Conservation (phyloP, 1,140 invertebrate species). For the Sweltsa coloradensis region DNA sequence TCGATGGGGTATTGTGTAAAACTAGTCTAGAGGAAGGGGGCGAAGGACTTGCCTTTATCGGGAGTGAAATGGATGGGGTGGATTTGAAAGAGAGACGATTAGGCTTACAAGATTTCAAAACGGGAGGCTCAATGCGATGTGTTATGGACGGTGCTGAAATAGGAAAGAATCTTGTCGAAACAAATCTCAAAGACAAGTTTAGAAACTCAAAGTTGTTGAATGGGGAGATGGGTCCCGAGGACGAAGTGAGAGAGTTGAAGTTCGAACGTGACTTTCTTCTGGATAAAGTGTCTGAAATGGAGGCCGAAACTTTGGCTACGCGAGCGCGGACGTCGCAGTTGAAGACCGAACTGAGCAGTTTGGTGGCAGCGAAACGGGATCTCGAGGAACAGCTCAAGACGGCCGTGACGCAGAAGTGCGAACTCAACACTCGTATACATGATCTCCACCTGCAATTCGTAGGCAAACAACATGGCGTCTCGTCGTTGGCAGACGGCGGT, state of each 20-base stretch:
- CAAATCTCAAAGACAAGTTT: too few species aligned
- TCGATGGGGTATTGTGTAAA: too few species aligned
- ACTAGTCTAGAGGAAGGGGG: too few species aligned
- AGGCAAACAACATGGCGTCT: too few species aligned
- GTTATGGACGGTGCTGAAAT: too few species aligned
- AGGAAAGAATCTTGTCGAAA: too few species aligned
- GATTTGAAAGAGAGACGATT: too few species aligned
- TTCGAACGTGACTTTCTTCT: conserved; percentile 56
- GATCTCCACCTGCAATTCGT: conserved; percentile 32
- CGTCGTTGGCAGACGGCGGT: too few species aligned
- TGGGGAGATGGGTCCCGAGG: conserved; percentile 12
- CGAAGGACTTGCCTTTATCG: too few species aligned
- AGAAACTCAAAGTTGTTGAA: conserved; percentile 3
- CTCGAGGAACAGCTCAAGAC: conserved; percentile 47
- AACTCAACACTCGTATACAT: conserved; percentile 33
- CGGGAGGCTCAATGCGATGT: too few species aligned
- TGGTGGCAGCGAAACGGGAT: conserved; percentile 43
- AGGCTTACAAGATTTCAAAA: too few species aligned
- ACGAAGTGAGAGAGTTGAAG: conserved; percentile 34
- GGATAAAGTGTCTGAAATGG: conserved; percentile 47
- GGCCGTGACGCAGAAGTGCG: conserved; percentile 37
- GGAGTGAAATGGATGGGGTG: too few species aligned
- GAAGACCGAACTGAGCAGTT: conserved; percentile 41
- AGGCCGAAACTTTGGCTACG: conserved; percentile 52
- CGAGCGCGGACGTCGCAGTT: conserved; percentile 47